Conservation (phyloP, 2,113 vertebrate genomes). For the Rhinopomastus cyanomelas region DNA sequence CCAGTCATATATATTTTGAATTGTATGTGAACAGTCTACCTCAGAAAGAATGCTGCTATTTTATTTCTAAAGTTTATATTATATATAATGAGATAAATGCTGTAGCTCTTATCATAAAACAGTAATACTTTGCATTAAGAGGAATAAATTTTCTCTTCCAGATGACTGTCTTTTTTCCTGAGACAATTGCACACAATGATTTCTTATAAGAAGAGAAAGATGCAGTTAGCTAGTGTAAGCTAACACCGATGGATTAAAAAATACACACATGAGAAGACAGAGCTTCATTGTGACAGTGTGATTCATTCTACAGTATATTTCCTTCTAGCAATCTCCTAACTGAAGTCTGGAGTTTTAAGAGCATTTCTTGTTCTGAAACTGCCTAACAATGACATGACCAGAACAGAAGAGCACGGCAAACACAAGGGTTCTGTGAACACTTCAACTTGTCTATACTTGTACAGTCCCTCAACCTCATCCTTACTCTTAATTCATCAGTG, state of each 20-base stretch:
- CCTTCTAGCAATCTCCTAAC: background rate
- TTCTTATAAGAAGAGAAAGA: background rate
- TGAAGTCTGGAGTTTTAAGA: background rate
- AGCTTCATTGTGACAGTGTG: background rate
- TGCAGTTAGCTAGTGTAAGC: background rate
- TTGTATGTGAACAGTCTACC: background rate
- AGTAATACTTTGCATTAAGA: background rate
- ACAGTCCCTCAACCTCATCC: background rate
- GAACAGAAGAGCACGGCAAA: background rate
- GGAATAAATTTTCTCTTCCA: background rate
- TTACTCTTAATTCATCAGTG: background rate
- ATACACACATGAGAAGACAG: background rate
- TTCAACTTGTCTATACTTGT: background rate
- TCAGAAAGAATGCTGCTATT: constrained; percentile 3
- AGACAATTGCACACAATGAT: background rate
- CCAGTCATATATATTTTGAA: background rate
- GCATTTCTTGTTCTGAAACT: background rate
- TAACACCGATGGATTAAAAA: background rate
- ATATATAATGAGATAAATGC: background rate
- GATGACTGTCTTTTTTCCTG: background rate
- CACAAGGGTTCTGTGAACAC: background rate
- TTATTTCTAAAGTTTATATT: constrained; percentile 29
- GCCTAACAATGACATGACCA: background rate
- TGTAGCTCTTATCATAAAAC: background rate
- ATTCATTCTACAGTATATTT: background rate